Base-by-base conservation (phyloP, 2,113 vertebrate species). In the Puma concolor region DNA sequence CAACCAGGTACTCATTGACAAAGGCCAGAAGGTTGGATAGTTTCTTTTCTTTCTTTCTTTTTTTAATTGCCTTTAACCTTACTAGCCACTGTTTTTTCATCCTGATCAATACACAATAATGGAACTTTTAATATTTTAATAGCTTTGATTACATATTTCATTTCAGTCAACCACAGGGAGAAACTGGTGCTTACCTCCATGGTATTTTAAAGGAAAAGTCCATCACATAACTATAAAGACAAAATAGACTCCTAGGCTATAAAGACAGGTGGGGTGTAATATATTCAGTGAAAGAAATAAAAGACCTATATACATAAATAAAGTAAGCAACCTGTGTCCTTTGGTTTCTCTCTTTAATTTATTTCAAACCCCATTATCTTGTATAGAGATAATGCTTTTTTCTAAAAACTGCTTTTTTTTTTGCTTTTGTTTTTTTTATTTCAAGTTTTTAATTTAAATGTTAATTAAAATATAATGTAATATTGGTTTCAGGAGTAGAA, bases 91-190 rank as follows among this genome's bases (percentile, higher is more conserved):
- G 19, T 92, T 91, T 97, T 94, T 36, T 86, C 29, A 92, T 91
- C 96, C 25, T 50, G 15, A 50, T 85, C 92, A 31, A 38, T 64
- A 77, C 7, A 76, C 36, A 84, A 82, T 76, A 88, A 77, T 80
- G 38, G n/a, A 19, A 48, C 15, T 81, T 93, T 94, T 66, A 84
- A 86, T 82, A 97, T 74, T 97, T 95, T 84, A 88, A 63, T 90
- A 87, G 12, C 15, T 66, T 71, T 89, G 60, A 92, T 95, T 94
- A 50, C 52, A 84, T 84, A 81, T 88, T 10, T 83, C 82, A 76
- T 96, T 97, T 97, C 31, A 76, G 14, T 93, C 38, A 82, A 31
- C 25, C 27, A 85, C 21, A 27, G 36, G 84, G 50, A 74, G 12
- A 96, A 88, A 89, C 27, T 79, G 25, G 38, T 67, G 9, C 12